Percentiles rank a stretch among this genome's conserved stretches.
These are phyloP conservation scores for Hapalemur alaotrensis DNA, from an alignment of 2,797 vertebrate species.

Conservation along the genomic window DNA sequence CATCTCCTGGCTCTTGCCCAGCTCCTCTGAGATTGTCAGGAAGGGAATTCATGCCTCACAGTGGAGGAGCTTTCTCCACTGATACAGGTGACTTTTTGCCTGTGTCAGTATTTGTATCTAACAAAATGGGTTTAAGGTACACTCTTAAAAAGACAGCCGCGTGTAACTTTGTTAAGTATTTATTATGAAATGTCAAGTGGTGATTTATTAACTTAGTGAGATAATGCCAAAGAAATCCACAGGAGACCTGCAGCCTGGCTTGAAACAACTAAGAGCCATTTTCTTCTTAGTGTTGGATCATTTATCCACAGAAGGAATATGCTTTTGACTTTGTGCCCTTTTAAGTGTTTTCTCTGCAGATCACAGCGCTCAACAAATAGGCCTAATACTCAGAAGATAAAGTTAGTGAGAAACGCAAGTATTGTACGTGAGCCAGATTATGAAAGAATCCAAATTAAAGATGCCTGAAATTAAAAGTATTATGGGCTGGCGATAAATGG, in stretches of 20 bases:
- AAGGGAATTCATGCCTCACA: background rate
- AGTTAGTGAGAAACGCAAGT: background rate
- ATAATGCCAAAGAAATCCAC: slow-evolving; percentile 62
- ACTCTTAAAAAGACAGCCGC: slow-evolving; percentile 74
- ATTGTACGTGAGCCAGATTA: background rate
- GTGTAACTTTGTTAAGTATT: slow-evolving; percentile 72
- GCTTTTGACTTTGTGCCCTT: slow-evolving; percentile 73
- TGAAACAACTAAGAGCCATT: slow-evolving; percentile 58
- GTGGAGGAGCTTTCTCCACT: slow-evolving; percentile 44
- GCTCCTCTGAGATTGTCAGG: background rate
- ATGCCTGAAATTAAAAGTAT: background rate
- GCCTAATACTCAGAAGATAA: slow-evolving; percentile 12
- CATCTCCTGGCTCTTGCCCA: background rate
- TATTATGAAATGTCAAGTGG: slow-evolving; percentile 75
- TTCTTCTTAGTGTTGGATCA: slow-evolving; percentile 65
- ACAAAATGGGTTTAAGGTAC: slow-evolving; percentile 61
- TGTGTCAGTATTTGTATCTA: slow-evolving; percentile 61
- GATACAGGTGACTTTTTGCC: slow-evolving; percentile 29
- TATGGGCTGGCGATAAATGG: background rate
- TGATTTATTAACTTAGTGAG: slow-evolving; percentile 72
- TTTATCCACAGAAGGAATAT: slow-evolving; percentile 59
- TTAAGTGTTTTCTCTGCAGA: slow-evolving; percentile 73
- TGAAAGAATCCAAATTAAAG: background rate
- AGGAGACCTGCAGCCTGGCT: slow-evolving; percentile 58
- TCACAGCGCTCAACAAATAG: background rate